Evolutionary conservation across 2,888 invertebrate species (phyloP).

Genomic region (Caenorhabditis drosophilae): DNA sequence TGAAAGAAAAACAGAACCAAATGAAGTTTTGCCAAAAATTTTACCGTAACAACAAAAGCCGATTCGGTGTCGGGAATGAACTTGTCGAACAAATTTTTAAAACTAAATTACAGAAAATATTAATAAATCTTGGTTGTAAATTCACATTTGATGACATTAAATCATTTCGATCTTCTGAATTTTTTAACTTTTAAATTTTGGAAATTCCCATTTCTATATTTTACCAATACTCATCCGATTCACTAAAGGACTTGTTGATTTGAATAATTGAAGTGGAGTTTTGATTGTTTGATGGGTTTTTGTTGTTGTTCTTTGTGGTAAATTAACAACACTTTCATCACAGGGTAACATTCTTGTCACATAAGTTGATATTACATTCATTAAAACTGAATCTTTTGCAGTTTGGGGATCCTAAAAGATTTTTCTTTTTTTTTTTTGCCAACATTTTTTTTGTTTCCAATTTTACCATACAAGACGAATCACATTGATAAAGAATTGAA

Average conservation of each 20-base stretch:
- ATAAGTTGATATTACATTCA: constrained; percentile 33
- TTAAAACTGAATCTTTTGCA: constrained; percentile 35
- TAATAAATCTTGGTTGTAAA: constrained; percentile 41
- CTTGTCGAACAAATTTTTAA: constrained; percentile 34
- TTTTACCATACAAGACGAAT: constrained; percentile 10
- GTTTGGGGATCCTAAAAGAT: constrained; percentile 23
- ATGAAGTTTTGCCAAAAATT: neutral
- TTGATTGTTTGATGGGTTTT: constrained; percentile 28
- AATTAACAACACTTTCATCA: constrained; percentile 11
- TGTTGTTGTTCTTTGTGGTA: constrained; percentile 12
- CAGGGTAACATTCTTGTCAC: constrained; percentile 43
- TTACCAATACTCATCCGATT: constrained; percentile 42
- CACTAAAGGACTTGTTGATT: constrained; percentile 46
- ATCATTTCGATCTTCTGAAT: constrained; percentile 32
- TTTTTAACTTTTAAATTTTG: neutral
- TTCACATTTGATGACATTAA: constrained; percentile 17
- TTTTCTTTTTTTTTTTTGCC: neutral
- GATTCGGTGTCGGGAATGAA: constrained; percentile 43
- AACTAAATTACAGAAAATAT: constrained; percentile 44
- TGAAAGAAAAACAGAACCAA: constrained; percentile 8
- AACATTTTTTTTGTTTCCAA: neutral
- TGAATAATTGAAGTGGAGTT: constrained; percentile 52
- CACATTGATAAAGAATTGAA: constrained; percentile 34
- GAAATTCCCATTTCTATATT: neutral
- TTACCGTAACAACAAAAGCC: constrained; percentile 42